phyloP scores from a whole-genome alignment of 2,888 invertebrate species.

The Ctenicera cuprea region DNA sequence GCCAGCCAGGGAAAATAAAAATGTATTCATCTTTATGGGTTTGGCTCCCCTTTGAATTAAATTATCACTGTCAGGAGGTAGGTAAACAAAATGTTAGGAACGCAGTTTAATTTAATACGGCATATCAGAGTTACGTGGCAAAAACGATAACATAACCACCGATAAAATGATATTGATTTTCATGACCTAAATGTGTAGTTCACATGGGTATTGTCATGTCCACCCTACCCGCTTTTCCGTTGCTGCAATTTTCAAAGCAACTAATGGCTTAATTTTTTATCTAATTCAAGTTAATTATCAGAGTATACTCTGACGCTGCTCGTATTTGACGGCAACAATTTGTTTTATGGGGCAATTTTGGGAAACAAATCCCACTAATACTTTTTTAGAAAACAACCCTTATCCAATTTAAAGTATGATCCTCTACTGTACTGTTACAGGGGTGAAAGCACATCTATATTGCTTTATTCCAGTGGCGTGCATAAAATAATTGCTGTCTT shows the following conservation, averaged over 20 bases:
- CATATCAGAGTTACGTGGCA: conserved; percentile 29
- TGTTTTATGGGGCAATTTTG: conserved; percentile 8
- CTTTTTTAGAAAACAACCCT: conserved; percentile 36
- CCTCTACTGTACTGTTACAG: conserved; percentile 15
- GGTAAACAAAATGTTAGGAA: conserved; percentile 28
- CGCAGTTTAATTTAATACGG: conserved; percentile 33
- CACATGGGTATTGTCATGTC: conserved; percentile 8
- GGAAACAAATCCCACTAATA: conserved; percentile 35
- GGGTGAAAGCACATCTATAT: conserved; percentile 31
- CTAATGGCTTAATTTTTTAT: conserved; percentile 6
- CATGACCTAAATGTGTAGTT: conserved; percentile 42
- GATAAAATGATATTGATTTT: conserved; percentile 37
- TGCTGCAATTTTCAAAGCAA: neutral
- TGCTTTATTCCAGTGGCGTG: conserved; percentile 32
- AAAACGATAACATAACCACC: conserved; percentile 33
- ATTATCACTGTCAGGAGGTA: conserved; percentile 26
- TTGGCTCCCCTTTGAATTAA: conserved; percentile 24
- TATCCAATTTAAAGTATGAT: conserved; percentile 44
- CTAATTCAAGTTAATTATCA: neutral
- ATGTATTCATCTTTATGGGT: conserved; percentile 4
- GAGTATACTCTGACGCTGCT: neutral
- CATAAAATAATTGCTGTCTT: neutral
- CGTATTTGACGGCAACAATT: conserved; percentile 7
- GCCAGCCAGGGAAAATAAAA: conserved; percentile 4
- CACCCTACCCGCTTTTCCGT: neutral